These are phyloP conservation scores for Tiliacea citrago DNA, from an alignment of 2,888 invertebrate genomes.

Conservation along the genomic window DNA sequence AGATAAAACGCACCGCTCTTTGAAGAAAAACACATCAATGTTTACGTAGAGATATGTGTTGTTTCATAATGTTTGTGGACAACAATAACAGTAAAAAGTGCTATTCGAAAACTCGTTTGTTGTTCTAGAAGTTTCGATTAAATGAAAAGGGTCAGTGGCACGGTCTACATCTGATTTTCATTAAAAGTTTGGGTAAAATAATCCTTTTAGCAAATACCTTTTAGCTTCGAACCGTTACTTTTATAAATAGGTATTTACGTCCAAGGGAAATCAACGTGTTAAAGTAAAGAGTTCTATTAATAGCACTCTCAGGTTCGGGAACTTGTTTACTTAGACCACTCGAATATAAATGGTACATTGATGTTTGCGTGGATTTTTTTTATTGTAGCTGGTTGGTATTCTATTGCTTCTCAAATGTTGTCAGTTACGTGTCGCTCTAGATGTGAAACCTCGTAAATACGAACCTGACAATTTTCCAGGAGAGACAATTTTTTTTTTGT, in stretches of 20 bases:
- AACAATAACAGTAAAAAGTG: slow-evolving; percentile 29
- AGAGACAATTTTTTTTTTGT: too few species aligned
- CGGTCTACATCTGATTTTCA: slow-evolving; percentile 45
- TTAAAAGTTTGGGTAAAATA: slow-evolving; percentile 47
- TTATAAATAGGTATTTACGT: slow-evolving; percentile 39
- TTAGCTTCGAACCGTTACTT: slow-evolving; percentile 30
- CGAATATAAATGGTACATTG: slow-evolving; percentile 37
- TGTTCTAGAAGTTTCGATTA: slow-evolving; percentile 22
- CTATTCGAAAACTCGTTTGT: slow-evolving; percentile 27
- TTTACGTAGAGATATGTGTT: slow-evolving; percentile 30
- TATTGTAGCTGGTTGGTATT: slow-evolving; percentile 5
- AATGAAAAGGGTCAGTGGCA: slow-evolving; percentile 45
- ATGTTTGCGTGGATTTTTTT: neutral
- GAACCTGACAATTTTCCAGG: too few species aligned
- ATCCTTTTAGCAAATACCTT: slow-evolving; percentile 44
- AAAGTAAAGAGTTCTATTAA: slow-evolving; percentile 38
- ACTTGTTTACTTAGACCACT: slow-evolving; percentile 60
- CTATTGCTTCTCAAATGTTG: neutral
- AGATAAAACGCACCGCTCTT: slow-evolving; percentile 41
- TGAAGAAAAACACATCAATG: slow-evolving; percentile 15
- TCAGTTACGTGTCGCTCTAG: too few species aligned
- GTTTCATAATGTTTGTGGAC: slow-evolving; percentile 25
- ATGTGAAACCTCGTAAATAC: too few species aligned
- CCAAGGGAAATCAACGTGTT: slow-evolving; percentile 22
- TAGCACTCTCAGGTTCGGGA: slow-evolving; percentile 30